Conservation (phyloP, 2,797 vertebrate genomes). For the Perodicticus potto region DNA sequence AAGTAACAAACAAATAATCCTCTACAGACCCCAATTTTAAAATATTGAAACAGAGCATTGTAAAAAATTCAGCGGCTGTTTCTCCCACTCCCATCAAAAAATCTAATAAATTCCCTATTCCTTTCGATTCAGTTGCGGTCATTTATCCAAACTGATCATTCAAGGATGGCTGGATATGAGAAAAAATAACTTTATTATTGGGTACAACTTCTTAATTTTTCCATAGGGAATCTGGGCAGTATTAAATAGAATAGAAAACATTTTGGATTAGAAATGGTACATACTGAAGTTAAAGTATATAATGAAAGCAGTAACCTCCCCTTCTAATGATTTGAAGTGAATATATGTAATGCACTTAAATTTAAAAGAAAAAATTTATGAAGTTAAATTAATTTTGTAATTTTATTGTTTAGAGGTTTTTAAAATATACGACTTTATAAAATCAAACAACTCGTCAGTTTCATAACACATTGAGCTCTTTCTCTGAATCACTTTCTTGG, state of each 20-base stretch:
- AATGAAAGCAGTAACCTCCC: not conserved
- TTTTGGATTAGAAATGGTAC: not conserved
- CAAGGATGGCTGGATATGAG: not conserved
- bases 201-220: not conserved
- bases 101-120: not conserved
- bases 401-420: slow-evolving; percentile 55
- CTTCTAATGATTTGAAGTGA: not conserved
- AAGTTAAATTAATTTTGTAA: slow-evolving; percentile 24
- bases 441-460: not conserved
- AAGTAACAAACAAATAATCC: not conserved
- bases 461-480: not conserved
- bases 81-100: not conserved
- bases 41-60: not conserved
- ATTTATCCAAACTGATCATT: not conserved
- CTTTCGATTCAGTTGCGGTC: not conserved
- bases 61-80: not conserved
- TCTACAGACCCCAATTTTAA: not conserved
- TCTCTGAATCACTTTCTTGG: not conserved
- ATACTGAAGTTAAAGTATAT: not conserved
- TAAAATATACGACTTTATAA: not conserved
- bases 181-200: not conserved
- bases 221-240: not conserved
- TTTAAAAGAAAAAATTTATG: not conserved
- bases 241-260: not conserved
- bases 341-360: not conserved